Base-by-base conservation (phyloP, 2,888 invertebrate species). In the Acanthosoma haemorrhoidale region DNA sequence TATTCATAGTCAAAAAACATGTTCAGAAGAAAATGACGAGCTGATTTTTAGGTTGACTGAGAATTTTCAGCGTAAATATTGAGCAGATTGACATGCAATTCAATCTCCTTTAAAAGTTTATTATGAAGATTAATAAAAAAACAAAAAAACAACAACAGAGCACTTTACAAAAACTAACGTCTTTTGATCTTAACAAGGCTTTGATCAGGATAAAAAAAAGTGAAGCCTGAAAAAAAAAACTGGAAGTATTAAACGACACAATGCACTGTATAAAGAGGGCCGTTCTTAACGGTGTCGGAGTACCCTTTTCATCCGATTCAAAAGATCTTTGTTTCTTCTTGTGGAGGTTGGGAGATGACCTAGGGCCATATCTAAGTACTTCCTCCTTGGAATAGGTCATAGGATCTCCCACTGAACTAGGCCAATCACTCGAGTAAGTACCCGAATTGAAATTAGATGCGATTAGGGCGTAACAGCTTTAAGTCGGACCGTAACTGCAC, bases 151-250 rank as follows among this genome's bases (percentile, higher is more conserved):
- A 13, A 29, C 2, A 51, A n/a, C n/a, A n/a, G n/a, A n/a, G n/a
- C 0, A 51, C 2, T 21, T 11, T 11, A 41, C 8, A 18, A 41
- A 51, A 51, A 51, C 18, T 21, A 21, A 18, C 13, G 43, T 43
- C 51, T 25, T 51, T 51, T 51, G 51, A 51, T 51, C 51, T 13
- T 51, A 51, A 51, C 51, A 25, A 51, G 51, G 29, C 51, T 51
- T 51, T 29, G n/a, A 51, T 25, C 13, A 51, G 25, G 25, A 2
- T n/a, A 25, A 51, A 51, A 43, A 43, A 43, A 51, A 25, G 6
- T 1, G 29, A 51, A 51, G 25, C 8, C 13, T 21, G 9, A 32
- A 32, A 6, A 32, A 4, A 6, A 32, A 6, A 43, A 43, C 18
- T 9, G 25, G 25, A 13, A 21, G n/a, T 6, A n/a, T 51, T 51